Percentiles rank a stretch among this genome's conserved stretches.
These are phyloP conservation scores for Drosophila cyrtoloma DNA, from an alignment of 2,888 invertebrate genomes.

Conservation along the genomic window DNA sequence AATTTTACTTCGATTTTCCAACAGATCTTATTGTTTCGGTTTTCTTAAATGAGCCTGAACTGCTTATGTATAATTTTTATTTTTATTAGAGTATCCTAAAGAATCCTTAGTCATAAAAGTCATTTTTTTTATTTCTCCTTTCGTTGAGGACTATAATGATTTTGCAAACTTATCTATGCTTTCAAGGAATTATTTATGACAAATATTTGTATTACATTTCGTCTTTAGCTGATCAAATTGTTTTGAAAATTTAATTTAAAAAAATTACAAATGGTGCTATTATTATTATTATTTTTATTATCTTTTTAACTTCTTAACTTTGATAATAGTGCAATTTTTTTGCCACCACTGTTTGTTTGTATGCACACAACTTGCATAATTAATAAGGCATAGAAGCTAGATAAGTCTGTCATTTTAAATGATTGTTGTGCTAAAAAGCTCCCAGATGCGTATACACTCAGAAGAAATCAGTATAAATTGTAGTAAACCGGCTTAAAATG, in stretches of 20 bases:
- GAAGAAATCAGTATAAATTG: neutral
- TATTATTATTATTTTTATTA: too few species aligned
- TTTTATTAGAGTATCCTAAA: neutral
- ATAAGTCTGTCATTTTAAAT: neutral
- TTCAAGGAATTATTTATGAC: neutral
- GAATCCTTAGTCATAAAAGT: neutral
- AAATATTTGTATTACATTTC: neutral
- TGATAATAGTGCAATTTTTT: neutral
- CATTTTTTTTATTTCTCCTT: neutral
- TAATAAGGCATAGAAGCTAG: neutral
- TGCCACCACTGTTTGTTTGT: neutral
- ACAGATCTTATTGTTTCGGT: neutral
- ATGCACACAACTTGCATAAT: neutral
- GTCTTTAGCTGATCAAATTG: neutral
- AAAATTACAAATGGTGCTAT: neutral
- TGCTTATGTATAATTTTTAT: neutral
- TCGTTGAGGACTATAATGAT: neutral
- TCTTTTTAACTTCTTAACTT: too few species aligned
- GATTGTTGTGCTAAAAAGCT: neutral
- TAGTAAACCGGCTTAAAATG: neutral
- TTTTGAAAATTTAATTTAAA: neutral
- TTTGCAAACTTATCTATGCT: neutral
- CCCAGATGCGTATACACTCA: neutral
- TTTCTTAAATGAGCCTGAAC: neutral
- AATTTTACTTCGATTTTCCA: neutral